phyloP scores from a whole-genome alignment of 2,113 vertebrate genomes.

The Zapus hudsonius region DNA sequence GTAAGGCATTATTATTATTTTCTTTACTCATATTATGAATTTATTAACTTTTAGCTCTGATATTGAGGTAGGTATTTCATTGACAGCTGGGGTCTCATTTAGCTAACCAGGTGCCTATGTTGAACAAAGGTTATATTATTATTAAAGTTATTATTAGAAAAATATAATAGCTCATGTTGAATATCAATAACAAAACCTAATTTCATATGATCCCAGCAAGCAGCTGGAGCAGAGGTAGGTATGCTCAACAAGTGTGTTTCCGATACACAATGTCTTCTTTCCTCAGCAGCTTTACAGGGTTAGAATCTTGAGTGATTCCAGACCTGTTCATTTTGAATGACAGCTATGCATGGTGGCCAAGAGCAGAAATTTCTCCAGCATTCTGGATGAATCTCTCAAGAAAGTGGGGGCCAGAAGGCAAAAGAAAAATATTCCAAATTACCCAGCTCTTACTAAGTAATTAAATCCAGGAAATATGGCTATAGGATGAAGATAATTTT shows the following conservation, averaged over 20 bases:
- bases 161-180: slow-evolving; percentile 74
- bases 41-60: slow-evolving; percentile 75
- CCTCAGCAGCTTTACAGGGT: background rate
- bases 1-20: slow-evolving; percentile 76
- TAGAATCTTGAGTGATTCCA: slow-evolving; percentile 48
- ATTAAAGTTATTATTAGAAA: slow-evolving; percentile 74
- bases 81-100: slow-evolving; percentile 78
- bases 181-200: slow-evolving; percentile 69
- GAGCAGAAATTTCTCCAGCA: slow-evolving; percentile 47
- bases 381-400: slow-evolving; percentile 64
- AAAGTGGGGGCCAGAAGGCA: slow-evolving; percentile 15
- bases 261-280: slow-evolving; percentile 48
- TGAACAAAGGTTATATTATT: slow-evolving; percentile 80
- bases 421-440: slow-evolving; percentile 48
- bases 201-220: slow-evolving; percentile 54
- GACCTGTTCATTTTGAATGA: slow-evolving; percentile 40
- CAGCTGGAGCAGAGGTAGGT: slow-evolving; percentile 10
- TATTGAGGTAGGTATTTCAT: slow-evolving; percentile 74
- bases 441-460: slow-evolving; percentile 59
- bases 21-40: slow-evolving; percentile 74
- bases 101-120: slow-evolving; percentile 73
- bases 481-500: slow-evolving; percentile 53
- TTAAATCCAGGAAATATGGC: slow-evolving; percentile 64
- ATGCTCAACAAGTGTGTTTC: background rate
- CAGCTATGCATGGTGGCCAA: slow-evolving; percentile 42